phyloP scores from a whole-genome alignment of 1,140 invertebrate species.

The Bemisia tabaci region DNA sequence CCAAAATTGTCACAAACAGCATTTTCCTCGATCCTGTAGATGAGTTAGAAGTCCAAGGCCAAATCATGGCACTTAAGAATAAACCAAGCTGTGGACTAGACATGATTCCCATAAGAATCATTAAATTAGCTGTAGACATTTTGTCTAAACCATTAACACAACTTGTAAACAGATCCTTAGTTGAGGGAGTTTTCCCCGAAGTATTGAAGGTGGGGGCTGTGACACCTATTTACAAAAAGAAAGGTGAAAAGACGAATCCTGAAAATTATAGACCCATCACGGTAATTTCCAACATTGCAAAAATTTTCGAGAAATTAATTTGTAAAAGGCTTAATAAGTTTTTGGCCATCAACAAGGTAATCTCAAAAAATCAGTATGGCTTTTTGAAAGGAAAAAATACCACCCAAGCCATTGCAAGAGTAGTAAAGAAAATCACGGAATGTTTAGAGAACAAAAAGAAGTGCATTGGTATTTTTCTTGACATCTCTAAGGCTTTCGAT shows the following conservation, averaged over 20 bases:
- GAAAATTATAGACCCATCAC: slow-evolving; percentile 26
- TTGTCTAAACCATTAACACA: too few relatives aligned
- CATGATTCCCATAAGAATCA: too few relatives aligned
- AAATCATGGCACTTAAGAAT: too few relatives aligned
- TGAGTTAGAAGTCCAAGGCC: too few relatives aligned
- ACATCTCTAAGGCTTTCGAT: slow-evolving; percentile 2
- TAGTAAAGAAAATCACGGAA: too few relatives aligned
- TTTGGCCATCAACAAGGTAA: slow-evolving; percentile 7
- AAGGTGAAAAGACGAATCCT: slow-evolving; percentile 15
- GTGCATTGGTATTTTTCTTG: neutral
- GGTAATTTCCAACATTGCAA: slow-evolving; percentile 20
- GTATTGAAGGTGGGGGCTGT: slow-evolving; percentile 22
- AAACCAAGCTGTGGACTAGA: too few relatives aligned
- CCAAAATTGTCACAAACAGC: too few relatives aligned
- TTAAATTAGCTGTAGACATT: too few relatives aligned
- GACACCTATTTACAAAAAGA: slow-evolving; percentile 23
- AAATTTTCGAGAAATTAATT: slow-evolving; percentile 25
- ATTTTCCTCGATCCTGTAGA: too few relatives aligned
- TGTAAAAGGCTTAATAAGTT: slow-evolving; percentile 7
- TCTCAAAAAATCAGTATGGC: slow-evolving; percentile 10
- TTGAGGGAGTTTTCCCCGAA: slow-evolving; percentile 14
- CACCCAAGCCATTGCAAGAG: too few relatives aligned
- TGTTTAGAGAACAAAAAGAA: slow-evolving; percentile 3
- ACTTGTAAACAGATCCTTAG: neutral
- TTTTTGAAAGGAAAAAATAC: slow-evolving; percentile 6